phyloP scores from a whole-genome alignment of 2,888 invertebrate species.

The Octodonta nipae region DNA sequence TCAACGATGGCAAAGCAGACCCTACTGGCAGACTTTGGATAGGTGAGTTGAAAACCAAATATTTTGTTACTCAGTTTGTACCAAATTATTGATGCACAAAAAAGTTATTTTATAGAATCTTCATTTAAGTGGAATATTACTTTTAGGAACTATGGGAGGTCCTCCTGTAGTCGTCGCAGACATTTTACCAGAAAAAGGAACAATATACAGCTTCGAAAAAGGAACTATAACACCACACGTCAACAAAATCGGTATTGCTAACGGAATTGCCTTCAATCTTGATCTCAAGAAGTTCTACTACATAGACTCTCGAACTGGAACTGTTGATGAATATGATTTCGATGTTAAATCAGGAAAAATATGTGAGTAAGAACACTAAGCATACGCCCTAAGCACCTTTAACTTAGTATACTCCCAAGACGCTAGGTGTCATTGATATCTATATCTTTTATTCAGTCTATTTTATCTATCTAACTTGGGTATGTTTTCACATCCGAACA shows the following conservation, averaged over 20 bases:
- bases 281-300: conserved; percentile 59
- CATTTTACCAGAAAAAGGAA: conserved; percentile 17
- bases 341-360: conserved; percentile 42
- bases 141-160: conserved; percentile 24
- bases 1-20: conserved; percentile 74
- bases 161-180: conserved; percentile 14
- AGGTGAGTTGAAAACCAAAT: too few relatives aligned
- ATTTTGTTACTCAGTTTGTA: too few relatives aligned
- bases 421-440: too few relatives aligned
- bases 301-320: conserved; percentile 53
- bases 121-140: neutral
- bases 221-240: conserved; percentile 18
- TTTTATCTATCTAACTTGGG: too few relatives aligned
- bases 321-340: conserved; percentile 53
- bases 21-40: conserved; percentile 54
- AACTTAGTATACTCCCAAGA: too few relatives aligned
- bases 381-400: too few relatives aligned
- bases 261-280: conserved; percentile 60
- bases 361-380: conserved; percentile 26
- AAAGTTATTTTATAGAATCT: neutral
- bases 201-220: conserved; percentile 18
- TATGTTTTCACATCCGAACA: too few relatives aligned
- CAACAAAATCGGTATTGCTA: conserved; percentile 30
- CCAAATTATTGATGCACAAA: too few relatives aligned
- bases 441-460: too few relatives aligned